Conservation (phyloP, 2,113 vertebrate species). For the Ctenomys sociabilis region DNA sequence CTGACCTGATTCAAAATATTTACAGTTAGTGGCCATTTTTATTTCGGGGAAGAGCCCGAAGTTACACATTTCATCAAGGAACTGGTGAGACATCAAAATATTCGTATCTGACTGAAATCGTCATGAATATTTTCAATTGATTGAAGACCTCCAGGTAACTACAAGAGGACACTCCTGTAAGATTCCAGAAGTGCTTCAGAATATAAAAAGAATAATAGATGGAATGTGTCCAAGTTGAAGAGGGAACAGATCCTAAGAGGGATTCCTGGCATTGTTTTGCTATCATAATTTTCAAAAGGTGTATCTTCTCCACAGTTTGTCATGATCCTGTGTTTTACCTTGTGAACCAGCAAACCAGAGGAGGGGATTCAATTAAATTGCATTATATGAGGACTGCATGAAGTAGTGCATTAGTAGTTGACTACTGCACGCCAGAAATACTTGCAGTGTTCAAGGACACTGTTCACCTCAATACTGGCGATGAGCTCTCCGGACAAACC, state of each 20-base stretch:
- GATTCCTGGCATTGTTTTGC: background rate
- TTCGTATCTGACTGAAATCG: background rate
- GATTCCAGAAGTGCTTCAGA: background rate
- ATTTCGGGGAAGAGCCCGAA: background rate
- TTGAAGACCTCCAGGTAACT: background rate
- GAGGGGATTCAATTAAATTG: background rate
- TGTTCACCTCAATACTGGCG: background rate
- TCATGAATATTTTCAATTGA: background rate
- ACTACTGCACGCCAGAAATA: background rate
- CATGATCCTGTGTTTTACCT: background rate
- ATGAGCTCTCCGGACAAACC: background rate
- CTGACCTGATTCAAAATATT: background rate
- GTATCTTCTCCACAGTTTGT: background rate
- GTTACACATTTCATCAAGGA: background rate
- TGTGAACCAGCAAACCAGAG: background rate
- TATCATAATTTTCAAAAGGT: background rate
- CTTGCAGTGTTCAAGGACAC: background rate
- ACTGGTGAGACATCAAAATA: background rate
- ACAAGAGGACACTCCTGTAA: background rate
- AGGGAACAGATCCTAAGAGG: background rate
- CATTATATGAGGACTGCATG: background rate
- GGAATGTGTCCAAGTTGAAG: background rate
- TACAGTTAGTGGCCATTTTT: background rate
- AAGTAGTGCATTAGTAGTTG: background rate
- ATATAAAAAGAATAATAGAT: background rate